Base-by-base conservation (phyloP, 2,888 invertebrate genomes). In the Dicycla oo region DNA sequence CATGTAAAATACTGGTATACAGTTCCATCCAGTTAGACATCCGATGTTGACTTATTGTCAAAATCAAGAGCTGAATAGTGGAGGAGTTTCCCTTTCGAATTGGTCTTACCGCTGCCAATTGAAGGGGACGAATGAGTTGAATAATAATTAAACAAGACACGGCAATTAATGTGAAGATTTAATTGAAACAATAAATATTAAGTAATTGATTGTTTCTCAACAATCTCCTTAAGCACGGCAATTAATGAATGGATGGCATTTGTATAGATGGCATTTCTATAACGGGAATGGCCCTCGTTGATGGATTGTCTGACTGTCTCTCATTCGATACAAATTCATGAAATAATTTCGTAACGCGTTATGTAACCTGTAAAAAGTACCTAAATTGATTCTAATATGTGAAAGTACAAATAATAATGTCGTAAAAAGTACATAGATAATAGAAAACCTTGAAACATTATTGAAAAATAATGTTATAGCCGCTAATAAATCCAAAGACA, bases 171-270 rank as follows among this genome's bases (percentile, higher is more conserved):
- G 58, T 23, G 6, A 63, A 49, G 26, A 63, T 67, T 80, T 80
- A 73, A 80, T 80, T 73, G 58, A 49, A 58, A 62, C 80, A 51
- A 79, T 77, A 73, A 79, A 73, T 76, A 65, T 61, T 43, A 13
- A 54, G 15, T 53, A 58, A 73, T 63, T 63, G 63, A 73, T 62
- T 38, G 30, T 34, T 64, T 43, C 43, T 43, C 38, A 54, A 40
- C 53, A 47, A 72, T 75, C 23, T 30, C 15, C 54, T 38, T 66
- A 20, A 73, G 13, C 64, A 43, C 20, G 13, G 53, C n/a, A n/a
- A n/a, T n/a, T n/a, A 72, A 53, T 66, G 5, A 47, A 53, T 53
- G 6, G 7, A 34, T 40, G 30, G 51, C 30, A 53, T 51, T 30
- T 18, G n/a, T n/a, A n/a, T 10, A 15, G 20, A 43, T 53, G 10